Percentiles rank a stretch among this genome's conserved stretches.
These are phyloP conservation scores for Actinernus sp. DNA, from an alignment of 92 coral and sea anemone genomes.

Conservation along the genomic window DNA sequence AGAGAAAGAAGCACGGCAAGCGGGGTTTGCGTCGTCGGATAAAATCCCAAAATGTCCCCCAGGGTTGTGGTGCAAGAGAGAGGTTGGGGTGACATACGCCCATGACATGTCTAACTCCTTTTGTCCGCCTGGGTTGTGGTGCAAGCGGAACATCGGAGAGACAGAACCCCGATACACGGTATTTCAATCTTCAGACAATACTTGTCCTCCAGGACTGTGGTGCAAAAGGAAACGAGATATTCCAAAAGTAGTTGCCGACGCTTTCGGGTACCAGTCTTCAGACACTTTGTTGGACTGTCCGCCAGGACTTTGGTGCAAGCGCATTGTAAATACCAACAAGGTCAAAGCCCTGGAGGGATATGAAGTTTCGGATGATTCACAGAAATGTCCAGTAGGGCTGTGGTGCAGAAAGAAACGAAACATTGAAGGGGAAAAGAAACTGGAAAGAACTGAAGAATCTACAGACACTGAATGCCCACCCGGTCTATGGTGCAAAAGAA, in stretches of 20 bases:
- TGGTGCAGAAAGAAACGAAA: slow-evolving; percentile 51
- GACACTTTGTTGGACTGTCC: slow-evolving; percentile 24
- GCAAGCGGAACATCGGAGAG: slow-evolving; percentile 36
- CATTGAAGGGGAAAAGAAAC: background rate
- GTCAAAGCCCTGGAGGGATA: background rate
- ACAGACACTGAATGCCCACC: slow-evolving; percentile 35
- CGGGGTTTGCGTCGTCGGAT: slow-evolving; percentile 15
- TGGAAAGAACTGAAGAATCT: background rate
- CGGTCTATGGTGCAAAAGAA: slow-evolving; percentile 59
- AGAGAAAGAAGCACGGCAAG: slow-evolving; percentile 16
- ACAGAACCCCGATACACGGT: too few relatives aligned
- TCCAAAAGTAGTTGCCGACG: background rate
- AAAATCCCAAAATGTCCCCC: background rate
- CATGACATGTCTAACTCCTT: too few relatives aligned
- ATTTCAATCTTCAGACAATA: too few relatives aligned
- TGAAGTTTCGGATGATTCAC: slow-evolving; percentile 2
- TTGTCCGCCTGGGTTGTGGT: slow-evolving; percentile 69
- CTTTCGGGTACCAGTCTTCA: slow-evolving; percentile 16
- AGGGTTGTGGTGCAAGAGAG: slow-evolving; percentile 31
- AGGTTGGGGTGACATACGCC: too few relatives aligned
- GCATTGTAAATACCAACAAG: background rate
- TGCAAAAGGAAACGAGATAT: background rate
- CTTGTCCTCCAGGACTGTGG: slow-evolving; percentile 47
- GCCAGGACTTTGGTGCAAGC: slow-evolving; percentile 70
- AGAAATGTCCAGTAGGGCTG: slow-evolving; percentile 59